phyloP scores from a whole-genome alignment of 2,113 vertebrate species.

The Coturnix japonica region DNA sequence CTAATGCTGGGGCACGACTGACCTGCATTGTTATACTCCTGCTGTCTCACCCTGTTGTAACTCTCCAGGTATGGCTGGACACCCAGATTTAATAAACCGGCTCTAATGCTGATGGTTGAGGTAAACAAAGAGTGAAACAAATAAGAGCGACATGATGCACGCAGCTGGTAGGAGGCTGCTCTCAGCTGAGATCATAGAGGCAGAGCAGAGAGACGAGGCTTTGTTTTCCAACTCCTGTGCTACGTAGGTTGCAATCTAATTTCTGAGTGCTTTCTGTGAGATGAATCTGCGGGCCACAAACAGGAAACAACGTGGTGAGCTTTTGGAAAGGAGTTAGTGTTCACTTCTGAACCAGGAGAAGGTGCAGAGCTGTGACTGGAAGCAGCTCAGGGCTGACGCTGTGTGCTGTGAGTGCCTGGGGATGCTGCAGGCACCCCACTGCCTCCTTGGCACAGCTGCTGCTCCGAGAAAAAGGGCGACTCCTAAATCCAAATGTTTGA shows the following conservation, averaged over 20 bases:
- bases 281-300: too few species aligned
- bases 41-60: background rate
- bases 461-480: background rate
- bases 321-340: background rate
- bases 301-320: too few species aligned
- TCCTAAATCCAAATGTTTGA: background rate
- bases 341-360: background rate
- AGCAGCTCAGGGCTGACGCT: background rate
- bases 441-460: background rate
- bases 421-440: background rate
- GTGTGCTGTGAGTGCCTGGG: background rate
- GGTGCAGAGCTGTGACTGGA: background rate
- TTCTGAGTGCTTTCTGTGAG: background rate
- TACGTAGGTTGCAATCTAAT: background rate
- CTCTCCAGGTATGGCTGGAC: constrained; percentile 26
- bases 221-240: background rate
- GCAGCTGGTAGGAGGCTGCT: constrained; percentile 20
- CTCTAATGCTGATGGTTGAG: background rate
- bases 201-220: background rate
- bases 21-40: background rate
- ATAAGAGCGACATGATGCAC: background rate
- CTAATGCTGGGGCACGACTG: rapidly evolving
- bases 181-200: background rate
- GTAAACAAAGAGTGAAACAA: background rate
- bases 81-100: background rate